Base-by-base conservation (phyloP, 2,888 invertebrate genomes). In the Hypercompe scribonia region DNA sequence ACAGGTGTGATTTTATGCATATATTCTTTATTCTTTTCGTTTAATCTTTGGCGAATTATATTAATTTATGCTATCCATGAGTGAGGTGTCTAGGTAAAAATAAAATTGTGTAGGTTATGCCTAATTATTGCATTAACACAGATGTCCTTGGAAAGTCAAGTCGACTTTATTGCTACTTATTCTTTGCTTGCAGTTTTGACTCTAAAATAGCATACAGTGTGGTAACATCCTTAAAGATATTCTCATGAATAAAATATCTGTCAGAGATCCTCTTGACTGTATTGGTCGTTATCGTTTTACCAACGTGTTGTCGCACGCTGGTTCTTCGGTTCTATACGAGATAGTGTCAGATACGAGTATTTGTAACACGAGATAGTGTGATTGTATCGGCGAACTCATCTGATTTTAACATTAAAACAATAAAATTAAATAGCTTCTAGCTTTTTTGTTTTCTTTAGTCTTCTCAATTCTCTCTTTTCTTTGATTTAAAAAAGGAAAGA, bases 221-320 rank as follows among this genome's bases (percentile, higher is more conserved):
- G 58, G n/a, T 33, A 31, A 11, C 36, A 70, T 7, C 65, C 70
- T 74, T 28, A 54, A 72, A 24, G 18, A 64, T 58, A 54, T 74
- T 54, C 42, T 77, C 71, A 83, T 82, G 82, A 82, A 82, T 82
- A 73, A 82, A 75, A 83, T 71, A 82, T 83, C 54, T 11, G 31
- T 70, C 31, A 28, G 28, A 58, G 3, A 58, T 58, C 28, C 28
- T 28, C 58, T 58, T 28, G 46, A 58, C 33, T 67, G 70, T 66
- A 71, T 54, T 73, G 73, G n/a, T 34, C 65, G 64, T 36, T 68
- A 68, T n/a, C 42, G 50, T 67, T 69, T 33, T 65, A 54, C 24
- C n/a, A n/a, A 54, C 50, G n/a, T n/a, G 11, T 54, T 54, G n/a
- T n/a, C 24, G n/a, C 24, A 54, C 50, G 2, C 50, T 42, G 65